Evolutionary conservation across 2,113 vertebrate genomes (phyloP).

Genomic region (Daubentonia madagascariensis): DNA sequence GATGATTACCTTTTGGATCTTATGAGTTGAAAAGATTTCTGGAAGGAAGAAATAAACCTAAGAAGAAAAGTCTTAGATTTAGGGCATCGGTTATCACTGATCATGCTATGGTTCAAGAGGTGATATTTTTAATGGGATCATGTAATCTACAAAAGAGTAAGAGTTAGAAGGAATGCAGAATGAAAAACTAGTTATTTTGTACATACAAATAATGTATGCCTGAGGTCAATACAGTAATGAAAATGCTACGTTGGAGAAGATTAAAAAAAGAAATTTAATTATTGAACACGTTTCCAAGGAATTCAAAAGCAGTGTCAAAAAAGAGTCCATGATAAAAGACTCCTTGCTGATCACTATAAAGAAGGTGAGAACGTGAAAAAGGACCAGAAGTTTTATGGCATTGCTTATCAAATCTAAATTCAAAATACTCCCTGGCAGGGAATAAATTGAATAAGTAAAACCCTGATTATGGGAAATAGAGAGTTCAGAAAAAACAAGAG

Average conservation of each 20-base stretch:
- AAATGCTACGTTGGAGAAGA: neutral
- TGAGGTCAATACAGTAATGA: neutral
- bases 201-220: neutral
- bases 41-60: neutral
- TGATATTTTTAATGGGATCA: neutral
- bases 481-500: constrained; percentile 52
- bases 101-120: neutral
- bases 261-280: neutral
- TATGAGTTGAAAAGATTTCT: neutral
- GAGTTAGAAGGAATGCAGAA: neutral
- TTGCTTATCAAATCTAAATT: constrained; percentile 8
- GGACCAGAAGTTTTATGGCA: neutral
- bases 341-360: neutral
- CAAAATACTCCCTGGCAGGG: neutral
- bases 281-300: constrained; percentile 11
- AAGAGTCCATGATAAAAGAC: neutral
- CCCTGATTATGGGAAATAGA: neutral
- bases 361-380: neutral
- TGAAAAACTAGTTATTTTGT: neutral
- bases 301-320: constrained; percentile 29
- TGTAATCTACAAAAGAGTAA: neutral
- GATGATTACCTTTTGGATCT: neutral
- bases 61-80: constrained; percentile 9
- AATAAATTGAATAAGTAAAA: constrained; percentile 1
- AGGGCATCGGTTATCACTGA: neutral